Evolutionary conservation across 2,113 vertebrate species (phyloP), one percentile per base, ranked within the genome.

Genomic region (Chloebia gouldiae): DNA sequence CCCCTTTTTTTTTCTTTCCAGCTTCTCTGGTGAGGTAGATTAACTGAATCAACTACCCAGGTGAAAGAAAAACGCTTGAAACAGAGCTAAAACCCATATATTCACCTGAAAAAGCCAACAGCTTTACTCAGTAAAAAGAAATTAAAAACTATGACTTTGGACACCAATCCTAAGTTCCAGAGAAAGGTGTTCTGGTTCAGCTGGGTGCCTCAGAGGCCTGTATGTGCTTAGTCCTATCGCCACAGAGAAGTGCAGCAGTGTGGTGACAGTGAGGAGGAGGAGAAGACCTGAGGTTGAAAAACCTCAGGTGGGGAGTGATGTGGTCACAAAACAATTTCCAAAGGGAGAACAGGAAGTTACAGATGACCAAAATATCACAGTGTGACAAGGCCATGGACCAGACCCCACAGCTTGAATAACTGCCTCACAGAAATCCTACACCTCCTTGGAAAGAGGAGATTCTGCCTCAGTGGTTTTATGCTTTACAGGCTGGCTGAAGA

Each of bases 1-100:
- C 2, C 2, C 2, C 2, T 17, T 18, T 13, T 28, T 42, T 35
- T 40, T 47, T 59, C n/a, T 45, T 37, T 37, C 7, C 11, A 53
- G 33, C 17, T 61, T 47, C 28, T 76, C 64, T 77, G 31, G 24
- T 70, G 82, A 77, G 77, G 42, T 77, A 60, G 47, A 81, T 81
- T 44, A 83, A 72, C 64, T 73, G 61, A 91, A 68, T 53, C 64
- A 49, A 23, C 35, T 70, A 66, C 20, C 21, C 51, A 91, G 68
- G 71, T 93, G 85, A 81, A 95, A 35, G 31, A 80, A 63, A 31
- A 84, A 93, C 93, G 6, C 66, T 35, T 68, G 42, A 78, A 94
- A 30, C 28, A 89, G 78, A 90, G 75, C 33, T 31, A 54, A 92
- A 59, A 71, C 42, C 15, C 13, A 1, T 47, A 66, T 51, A 40